phyloP scores from a whole-genome alignment of 2,888 invertebrate species.

The Pteria penguin region DNA sequence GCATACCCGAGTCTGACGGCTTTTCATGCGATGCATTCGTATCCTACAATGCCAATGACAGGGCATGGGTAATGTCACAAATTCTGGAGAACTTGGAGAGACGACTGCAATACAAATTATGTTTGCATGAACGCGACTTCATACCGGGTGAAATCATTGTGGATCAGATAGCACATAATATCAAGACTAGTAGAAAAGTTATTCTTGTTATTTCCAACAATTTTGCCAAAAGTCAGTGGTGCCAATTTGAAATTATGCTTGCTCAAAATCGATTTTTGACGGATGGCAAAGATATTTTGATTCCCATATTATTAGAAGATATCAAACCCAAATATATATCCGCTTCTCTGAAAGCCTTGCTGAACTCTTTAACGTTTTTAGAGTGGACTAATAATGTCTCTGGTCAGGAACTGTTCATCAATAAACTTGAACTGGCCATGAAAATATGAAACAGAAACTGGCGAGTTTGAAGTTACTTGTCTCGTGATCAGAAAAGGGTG shows the following conservation, averaged over 20 bases:
- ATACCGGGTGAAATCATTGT: slow-evolving; percentile 86
- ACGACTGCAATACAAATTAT: slow-evolving; percentile 80
- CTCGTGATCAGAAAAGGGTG: no score
- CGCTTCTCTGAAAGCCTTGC: slow-evolving; percentile 85
- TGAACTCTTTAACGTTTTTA: slow-evolving; percentile 87
- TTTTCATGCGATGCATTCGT: slow-evolving; percentile 86
- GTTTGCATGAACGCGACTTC: slow-evolving; percentile 87
- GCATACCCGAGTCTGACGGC: background rate
- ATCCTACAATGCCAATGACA: slow-evolving; percentile 85
- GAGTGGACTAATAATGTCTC: slow-evolving; percentile 82
- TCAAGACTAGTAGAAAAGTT: slow-evolving; percentile 85
- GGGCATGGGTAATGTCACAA: slow-evolving; percentile 85
- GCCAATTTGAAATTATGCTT: slow-evolving; percentile 87
- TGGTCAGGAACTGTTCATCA: slow-evolving; percentile 43
- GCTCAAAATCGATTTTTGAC: slow-evolving; percentile 83
- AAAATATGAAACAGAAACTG: no score
- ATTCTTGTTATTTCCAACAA: slow-evolving; percentile 85
- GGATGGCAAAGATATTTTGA: slow-evolving; percentile 83
- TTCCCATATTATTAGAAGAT: slow-evolving; percentile 85
- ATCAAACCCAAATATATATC: slow-evolving; percentile 84
- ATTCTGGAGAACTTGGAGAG: slow-evolving; percentile 85
- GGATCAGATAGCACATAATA: slow-evolving; percentile 86
- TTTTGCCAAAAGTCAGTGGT: slow-evolving; percentile 87
- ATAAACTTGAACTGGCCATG: slow-evolving; percentile 9
- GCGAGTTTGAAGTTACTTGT: no score